These are phyloP conservation scores for Pachypanchax playfairii DNA, from an alignment of 2,113 vertebrate genomes.

Conservation along the genomic window DNA sequence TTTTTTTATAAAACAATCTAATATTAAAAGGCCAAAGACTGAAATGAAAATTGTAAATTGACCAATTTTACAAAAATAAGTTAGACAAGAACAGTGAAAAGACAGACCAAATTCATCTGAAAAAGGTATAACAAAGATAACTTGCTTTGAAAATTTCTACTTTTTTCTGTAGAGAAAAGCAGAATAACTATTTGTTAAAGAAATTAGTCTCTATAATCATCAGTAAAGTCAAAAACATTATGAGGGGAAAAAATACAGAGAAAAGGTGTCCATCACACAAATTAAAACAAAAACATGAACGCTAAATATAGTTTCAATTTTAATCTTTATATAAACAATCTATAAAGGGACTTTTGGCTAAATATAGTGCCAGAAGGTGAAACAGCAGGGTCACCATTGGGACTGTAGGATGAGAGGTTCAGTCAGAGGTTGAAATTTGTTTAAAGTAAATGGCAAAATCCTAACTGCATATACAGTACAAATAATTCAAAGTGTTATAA, in stretches of 20 bases:
- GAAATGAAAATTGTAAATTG: slow-evolving; percentile 44
- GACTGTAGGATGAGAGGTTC: slow-evolving; percentile 60
- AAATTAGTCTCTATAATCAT: slow-evolving; percentile 70
- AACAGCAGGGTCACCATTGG: slow-evolving; percentile 57
- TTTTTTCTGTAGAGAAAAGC: slow-evolving; percentile 38
- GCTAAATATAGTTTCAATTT: slow-evolving; percentile 65
- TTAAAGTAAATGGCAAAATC: slow-evolving; percentile 61
- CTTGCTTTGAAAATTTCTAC: slow-evolving; percentile 34
- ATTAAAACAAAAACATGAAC: slow-evolving; percentile 58
- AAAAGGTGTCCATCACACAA: slow-evolving; percentile 74
- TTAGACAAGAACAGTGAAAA: slow-evolving; percentile 51
- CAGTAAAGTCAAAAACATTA: slow-evolving; percentile 68
- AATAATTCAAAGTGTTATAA: slow-evolving; percentile 9
- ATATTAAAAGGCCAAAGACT: slow-evolving; percentile 41
- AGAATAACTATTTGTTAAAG: slow-evolving; percentile 50
- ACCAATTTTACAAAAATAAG: slow-evolving; percentile 71
- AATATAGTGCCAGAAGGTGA: slow-evolving; percentile 67
- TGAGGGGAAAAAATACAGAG: slow-evolving; percentile 45
- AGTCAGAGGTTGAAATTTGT: slow-evolving; percentile 54
- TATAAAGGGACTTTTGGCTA: slow-evolving; percentile 60
- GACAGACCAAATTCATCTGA: slow-evolving; percentile 35
- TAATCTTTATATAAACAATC: slow-evolving; percentile 71
- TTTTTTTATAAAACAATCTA: slow-evolving; percentile 50
- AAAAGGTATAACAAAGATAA: slow-evolving; percentile 12
- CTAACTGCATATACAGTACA: slow-evolving; percentile 57